Evolutionary conservation across 2,888 invertebrate species (phyloP), one percentile per base, ranked within the genome.

Genomic region (Hypselothyrea guttata): DNA sequence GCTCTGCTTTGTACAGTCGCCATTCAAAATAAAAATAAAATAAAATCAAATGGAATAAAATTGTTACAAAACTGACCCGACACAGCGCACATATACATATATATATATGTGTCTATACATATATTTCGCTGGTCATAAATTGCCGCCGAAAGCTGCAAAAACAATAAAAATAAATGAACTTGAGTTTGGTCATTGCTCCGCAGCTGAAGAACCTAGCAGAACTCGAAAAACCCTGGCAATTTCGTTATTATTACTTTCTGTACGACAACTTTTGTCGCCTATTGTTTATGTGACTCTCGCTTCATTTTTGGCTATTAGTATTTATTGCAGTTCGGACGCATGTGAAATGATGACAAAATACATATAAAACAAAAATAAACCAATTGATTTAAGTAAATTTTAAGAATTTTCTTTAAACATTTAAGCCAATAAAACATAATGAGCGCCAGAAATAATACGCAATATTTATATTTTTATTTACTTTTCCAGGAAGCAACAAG

Each of bases 121-220:
- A 53, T 53, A 51, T 42, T 57, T 18, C 46, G 48, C 31, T 57
- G 62, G 40, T 49, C 82, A 65, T 84, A 84, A 84, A 84, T 86
- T 84, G 77, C 71, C 65, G 69, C 73, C 66, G 30, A 84, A 84
- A 86, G 84, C 84, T 75, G 71, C 67, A 64, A 70, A 61, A 86
- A 86, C 75, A 85, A 84, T 86, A 84, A 86, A 84, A 84, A 71
- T 85, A 86, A 84, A 86, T 86, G 86, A 84, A 84, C 86, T 79
- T 76, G 64, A 73, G 79, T 57, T 61, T 52, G 75, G 44, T 5
- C 56, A 38, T 60, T 55, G 65, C 44, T 44, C 48, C 9, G 48
- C 54, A 51, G 55, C 47, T 48, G 18, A 46, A 33, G 13, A 11
- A 33, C n/a, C 33, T 4, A 5, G 7, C 12, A 12, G 18, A 30